Evolutionary conservation across 2,888 invertebrate genomes (phyloP), one percentile per base, ranked within the genome.

Genomic region (Incurvaria masculella): DNA sequence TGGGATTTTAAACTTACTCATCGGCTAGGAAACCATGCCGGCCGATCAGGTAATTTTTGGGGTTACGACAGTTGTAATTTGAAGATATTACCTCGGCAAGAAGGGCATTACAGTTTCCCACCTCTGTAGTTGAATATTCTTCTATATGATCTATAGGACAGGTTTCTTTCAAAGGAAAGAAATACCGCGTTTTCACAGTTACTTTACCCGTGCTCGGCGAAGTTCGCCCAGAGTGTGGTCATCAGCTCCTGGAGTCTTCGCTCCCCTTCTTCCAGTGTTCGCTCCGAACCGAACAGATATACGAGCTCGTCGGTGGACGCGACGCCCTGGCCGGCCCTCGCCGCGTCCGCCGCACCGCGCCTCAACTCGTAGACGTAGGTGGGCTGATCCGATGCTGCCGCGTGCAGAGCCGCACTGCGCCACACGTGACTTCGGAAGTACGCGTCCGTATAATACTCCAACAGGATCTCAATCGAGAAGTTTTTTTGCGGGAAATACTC

Each of bases 311-410:
- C 78, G 1, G 72, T 69, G 52, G 61, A 52, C 26, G 59, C 61
- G 8, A 72, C 66, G 1, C 75, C 75, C 2, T n/a, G 56, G 50
- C 6, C 57, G 52, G 2, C 72, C 65, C n/a, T n/a, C n/a, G n/a
- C n/a, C n/a, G n/a, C n/a, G n/a, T n/a, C n/a, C n/a, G n/a, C n/a
- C n/a, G n/a, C n/a, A 1, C 57, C 51, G 54, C 72, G 57, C 0
- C 72, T 71, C 57, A 75, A 74, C 59, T 68, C 69, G 54, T 78
- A 78, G 55, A 62, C 66, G 55, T 66, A 76, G 1, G 73, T 66
- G 0, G 68, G 64, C 1, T 53, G 52, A 14, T 53, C 46, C 1
- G 55, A 50, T 1, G 57, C 52, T 4, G 58, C 51, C 0, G 68
- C 63, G 54, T 73, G 72, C 10, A 68, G 56, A 2, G 61, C 60